Conservation (phyloP, 1,140 invertebrate species). For the Nephotettix cincticeps region DNA sequence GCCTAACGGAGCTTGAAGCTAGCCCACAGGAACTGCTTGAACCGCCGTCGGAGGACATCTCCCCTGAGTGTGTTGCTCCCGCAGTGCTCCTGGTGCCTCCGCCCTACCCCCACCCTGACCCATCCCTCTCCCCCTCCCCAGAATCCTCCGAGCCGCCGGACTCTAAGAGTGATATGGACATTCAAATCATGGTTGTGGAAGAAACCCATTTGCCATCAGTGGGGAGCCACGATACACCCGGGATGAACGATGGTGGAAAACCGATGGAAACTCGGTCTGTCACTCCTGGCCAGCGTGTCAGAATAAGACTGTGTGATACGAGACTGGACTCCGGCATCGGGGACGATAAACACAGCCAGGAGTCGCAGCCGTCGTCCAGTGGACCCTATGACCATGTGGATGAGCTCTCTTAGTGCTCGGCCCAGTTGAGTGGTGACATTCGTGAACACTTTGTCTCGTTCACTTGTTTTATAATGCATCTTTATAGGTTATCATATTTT, state of each 20-base stretch:
- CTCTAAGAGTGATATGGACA: slow-evolving; percentile 24
- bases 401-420: background rate
- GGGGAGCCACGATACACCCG: background rate
- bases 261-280: background rate
- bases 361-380: slow-evolving; percentile 36
- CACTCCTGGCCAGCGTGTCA: slow-evolving; percentile 32
- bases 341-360: slow-evolving; percentile 39
- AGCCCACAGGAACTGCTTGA: background rate
- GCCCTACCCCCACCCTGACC: slow-evolving; percentile 37
- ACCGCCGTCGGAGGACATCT: slow-evolving; percentile 31
- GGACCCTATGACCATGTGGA: slow-evolving; percentile 29
- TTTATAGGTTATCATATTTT: background rate
- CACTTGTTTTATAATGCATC: slow-evolving; percentile 5
- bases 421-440: background rate
- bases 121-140: slow-evolving; percentile 21
- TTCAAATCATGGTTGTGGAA: slow-evolving; percentile 27
- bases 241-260: background rate
- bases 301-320: slow-evolving; percentile 38
- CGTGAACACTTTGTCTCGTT: background rate
- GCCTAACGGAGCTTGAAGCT: background rate
- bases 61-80: slow-evolving; percentile 37
- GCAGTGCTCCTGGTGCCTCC: slow-evolving; percentile 40
- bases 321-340: slow-evolving; percentile 38
- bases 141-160: slow-evolving; percentile 4
- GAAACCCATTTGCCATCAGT: background rate